Percentiles rank a stretch among this genome's conserved stretches.
These are phyloP conservation scores for Gnatocerus cornutus DNA, from an alignment of 2,888 invertebrate genomes.

Conservation along the genomic window DNA sequence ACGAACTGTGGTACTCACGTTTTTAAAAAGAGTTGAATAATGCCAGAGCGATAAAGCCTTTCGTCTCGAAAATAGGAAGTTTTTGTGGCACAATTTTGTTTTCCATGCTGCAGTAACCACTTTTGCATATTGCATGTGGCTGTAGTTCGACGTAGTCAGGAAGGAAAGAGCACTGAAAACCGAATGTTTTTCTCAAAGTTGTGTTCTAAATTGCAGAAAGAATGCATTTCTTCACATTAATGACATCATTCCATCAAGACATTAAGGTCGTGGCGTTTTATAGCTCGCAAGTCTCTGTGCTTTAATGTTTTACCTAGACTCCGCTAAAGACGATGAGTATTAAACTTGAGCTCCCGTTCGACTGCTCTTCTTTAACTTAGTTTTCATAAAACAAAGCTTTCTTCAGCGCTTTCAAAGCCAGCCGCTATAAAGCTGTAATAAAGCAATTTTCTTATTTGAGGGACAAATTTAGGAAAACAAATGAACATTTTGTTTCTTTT, in stretches of 20 bases:
- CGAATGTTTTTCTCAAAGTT: conserved; percentile 35
- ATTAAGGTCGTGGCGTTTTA: conserved; percentile 35
- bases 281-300: conserved; percentile 11
- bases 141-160: conserved; percentile 1
- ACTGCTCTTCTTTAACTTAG: conserved; percentile 49
- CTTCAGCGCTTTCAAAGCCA: conserved; percentile 41
- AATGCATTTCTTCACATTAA: conserved; percentile 40
- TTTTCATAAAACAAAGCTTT: conserved; percentile 49
- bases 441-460: conserved; percentile 48
- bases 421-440: conserved; percentile 45
- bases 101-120: conserved; percentile 1
- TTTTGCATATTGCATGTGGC: conserved; percentile 23
- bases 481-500: conserved; percentile 49
- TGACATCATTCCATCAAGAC: conserved; percentile 36
- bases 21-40: no score
- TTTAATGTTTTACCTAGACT: conserved; percentile 28
- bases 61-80: background rate
- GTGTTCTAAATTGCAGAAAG: conserved; percentile 31
- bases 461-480: conserved; percentile 48
- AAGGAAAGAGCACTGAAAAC: conserved; percentile 7
- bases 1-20: no score
- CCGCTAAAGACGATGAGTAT: conserved; percentile 33
- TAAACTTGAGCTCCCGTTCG: conserved; percentile 45
- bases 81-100: background rate
- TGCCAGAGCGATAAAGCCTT: background rate